Conservation (phyloP, 2,888 invertebrate genomes). For the Artemia sinica region DNA sequence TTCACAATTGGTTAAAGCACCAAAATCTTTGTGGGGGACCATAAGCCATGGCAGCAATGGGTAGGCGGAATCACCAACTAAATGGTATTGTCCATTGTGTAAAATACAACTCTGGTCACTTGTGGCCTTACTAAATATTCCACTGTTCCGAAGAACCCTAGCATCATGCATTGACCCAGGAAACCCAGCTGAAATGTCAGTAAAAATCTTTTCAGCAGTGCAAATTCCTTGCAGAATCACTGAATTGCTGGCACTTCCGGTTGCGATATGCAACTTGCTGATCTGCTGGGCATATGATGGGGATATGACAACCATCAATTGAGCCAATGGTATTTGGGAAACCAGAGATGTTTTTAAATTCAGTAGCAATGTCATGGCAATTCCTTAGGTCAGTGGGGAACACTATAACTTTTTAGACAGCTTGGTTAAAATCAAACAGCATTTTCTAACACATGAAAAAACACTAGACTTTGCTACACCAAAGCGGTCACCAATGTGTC, state of each 20-base stretch:
- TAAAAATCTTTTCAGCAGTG: constrained; percentile 6
- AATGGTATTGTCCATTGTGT: background rate
- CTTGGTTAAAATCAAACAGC: background rate
- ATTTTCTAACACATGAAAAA: background rate
- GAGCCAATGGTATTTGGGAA: background rate
- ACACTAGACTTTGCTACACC: background rate
- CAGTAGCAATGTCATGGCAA: background rate
- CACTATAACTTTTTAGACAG: constrained; percentile 1
- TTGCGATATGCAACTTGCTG: background rate
- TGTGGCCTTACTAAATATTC: too few species aligned
- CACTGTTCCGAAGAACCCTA: background rate
- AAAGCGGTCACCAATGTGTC: background rate
- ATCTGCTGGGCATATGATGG: background rate
- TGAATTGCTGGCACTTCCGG: background rate
- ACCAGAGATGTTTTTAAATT: background rate
- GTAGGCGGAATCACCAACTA: constrained; percentile 3
- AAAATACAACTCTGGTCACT: background rate
- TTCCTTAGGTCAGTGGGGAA: background rate
- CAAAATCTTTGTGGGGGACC: constrained; percentile 4
- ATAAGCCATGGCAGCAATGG: constrained; percentile 4
- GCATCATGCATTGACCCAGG: constrained; percentile 2
- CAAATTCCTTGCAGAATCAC: background rate
- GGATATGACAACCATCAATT: background rate
- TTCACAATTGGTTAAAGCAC: background rate
- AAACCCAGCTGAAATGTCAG: background rate